Evolutionary conservation across 2,797 vertebrate species (phyloP).

Genomic region (Sebastes umbrosus): DNA sequence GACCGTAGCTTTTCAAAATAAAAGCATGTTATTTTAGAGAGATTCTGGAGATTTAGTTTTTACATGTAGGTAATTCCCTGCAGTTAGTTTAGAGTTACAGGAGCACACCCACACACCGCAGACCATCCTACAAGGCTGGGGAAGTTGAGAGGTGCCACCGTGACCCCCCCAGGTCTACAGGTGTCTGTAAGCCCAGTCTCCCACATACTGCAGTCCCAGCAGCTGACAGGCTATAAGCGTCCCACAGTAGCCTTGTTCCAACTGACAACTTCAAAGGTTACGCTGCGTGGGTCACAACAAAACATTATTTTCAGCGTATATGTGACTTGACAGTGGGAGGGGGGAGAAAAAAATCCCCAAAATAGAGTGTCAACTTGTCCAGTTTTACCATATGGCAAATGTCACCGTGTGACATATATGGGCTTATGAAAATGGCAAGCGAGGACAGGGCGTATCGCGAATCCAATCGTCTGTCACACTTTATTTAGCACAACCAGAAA

Average conservation of each 20-base stretch:
- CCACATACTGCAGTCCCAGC: conserved; percentile 36
- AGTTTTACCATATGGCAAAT: conserved; percentile 69
- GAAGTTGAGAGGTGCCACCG: conserved; percentile 45
- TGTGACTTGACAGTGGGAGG: conserved; percentile 27
- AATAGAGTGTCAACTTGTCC: conserved; percentile 61
- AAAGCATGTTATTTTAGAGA: neutral
- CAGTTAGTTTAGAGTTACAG: conserved; percentile 4
- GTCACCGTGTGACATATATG: conserved; percentile 64
- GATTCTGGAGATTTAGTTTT: conserved; percentile 7
- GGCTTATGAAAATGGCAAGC: conserved; percentile 62
- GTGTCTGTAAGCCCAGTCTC: conserved; percentile 45
- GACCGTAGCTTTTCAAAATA: conserved; percentile 10
- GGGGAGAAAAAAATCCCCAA: neutral
- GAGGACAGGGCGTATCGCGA: conserved; percentile 46
- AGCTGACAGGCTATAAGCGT: conserved; percentile 65
- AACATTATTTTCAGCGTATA: conserved; percentile 62
- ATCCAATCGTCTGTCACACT: conserved; percentile 66
- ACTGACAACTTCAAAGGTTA: conserved; percentile 65
- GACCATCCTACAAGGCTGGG: conserved; percentile 5
- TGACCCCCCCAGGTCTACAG: conserved; percentile 47
- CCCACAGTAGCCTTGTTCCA: conserved; percentile 54
- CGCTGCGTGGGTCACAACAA: conserved; percentile 45
- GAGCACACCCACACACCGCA: neutral
- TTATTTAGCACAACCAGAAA: conserved; percentile 49
- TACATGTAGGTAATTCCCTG: neutral